Conservation (phyloP, 1,140 invertebrate genomes). For the Leptestheria dahalacensis region DNA sequence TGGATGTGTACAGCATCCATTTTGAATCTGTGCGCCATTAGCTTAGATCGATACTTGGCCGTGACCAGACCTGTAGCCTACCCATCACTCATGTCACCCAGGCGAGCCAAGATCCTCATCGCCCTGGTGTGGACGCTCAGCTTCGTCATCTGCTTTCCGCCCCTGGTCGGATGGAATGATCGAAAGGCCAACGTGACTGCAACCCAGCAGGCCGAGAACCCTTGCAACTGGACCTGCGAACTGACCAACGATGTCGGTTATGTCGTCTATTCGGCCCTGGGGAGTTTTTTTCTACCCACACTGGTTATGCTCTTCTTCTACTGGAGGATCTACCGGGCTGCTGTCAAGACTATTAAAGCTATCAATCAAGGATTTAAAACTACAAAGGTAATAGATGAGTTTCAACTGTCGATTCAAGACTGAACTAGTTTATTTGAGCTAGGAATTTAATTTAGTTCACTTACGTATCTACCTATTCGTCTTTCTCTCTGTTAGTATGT, state of each 20-base stretch:
- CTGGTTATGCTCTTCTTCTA: constrained; percentile 94
- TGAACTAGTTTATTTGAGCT: no score
- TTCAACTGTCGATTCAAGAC: background rate
- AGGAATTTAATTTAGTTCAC: no score
- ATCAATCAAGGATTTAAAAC: constrained; percentile 80
- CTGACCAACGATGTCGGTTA: constrained; percentile 74
- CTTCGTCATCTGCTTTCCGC: constrained; percentile 92
- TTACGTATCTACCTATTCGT: no score
- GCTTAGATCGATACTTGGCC: constrained; percentile 82
- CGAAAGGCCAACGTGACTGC: constrained; percentile 24
- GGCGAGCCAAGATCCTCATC: constrained; percentile 72
- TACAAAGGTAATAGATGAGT: constrained; percentile 43
- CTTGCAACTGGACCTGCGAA: constrained; percentile 69
- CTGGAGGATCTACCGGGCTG: constrained; percentile 84
- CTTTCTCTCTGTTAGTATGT: no score
- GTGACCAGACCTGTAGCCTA: constrained; percentile 87
- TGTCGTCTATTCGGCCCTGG: constrained; percentile 71
- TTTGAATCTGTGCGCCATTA: constrained; percentile 79
- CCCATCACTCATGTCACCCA: constrained; percentile 76
- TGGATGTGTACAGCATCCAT: constrained; percentile 95
- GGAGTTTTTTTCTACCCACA: constrained; percentile 92
- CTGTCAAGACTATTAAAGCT: constrained; percentile 70
- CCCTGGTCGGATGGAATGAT: constrained; percentile 83
- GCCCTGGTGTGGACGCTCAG: constrained; percentile 83
- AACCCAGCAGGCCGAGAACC: background rate